phyloP scores from a whole-genome alignment of 2,797 vertebrate species.

The Artibeus jamaicensis region DNA sequence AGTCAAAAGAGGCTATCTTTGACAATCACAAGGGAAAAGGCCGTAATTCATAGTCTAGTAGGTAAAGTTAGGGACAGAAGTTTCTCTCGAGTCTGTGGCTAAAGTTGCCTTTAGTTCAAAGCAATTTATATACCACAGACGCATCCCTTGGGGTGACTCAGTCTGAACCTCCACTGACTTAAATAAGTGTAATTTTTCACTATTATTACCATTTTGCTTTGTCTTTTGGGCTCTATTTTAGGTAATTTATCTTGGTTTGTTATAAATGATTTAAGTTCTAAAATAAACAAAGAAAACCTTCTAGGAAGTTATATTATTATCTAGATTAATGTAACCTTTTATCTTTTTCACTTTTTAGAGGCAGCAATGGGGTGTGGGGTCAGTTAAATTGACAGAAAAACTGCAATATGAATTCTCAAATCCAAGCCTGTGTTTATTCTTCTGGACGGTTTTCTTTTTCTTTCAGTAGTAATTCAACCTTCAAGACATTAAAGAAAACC shows the following conservation, averaged over 20 bases:
- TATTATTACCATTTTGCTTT: neutral
- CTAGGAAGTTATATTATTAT: neutral
- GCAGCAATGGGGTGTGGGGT: neutral
- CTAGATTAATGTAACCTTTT: neutral
- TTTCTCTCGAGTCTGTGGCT: neutral
- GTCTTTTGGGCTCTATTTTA: neutral
- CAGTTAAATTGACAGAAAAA: neutral
- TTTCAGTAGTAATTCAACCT: neutral
- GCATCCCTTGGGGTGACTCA: neutral
- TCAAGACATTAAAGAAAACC: neutral
- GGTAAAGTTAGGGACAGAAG: neutral
- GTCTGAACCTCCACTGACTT: neutral
- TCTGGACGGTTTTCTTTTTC: neutral
- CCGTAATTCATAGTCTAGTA: neutral
- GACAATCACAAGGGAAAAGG: neutral
- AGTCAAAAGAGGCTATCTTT: neutral
- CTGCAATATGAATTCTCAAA: neutral
- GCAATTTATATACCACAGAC: neutral
- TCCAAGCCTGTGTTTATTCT: neutral
- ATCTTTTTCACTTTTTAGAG: neutral
- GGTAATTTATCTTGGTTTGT: neutral
- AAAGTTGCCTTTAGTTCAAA: neutral
- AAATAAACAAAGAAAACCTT: neutral
- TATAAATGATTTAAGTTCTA: neutral
- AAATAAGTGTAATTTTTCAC: neutral